Evolutionary conservation across 30 jellyfish, hydroid and myxozoan species (phyloP).

Genomic region (Aurelia coerulea): DNA sequence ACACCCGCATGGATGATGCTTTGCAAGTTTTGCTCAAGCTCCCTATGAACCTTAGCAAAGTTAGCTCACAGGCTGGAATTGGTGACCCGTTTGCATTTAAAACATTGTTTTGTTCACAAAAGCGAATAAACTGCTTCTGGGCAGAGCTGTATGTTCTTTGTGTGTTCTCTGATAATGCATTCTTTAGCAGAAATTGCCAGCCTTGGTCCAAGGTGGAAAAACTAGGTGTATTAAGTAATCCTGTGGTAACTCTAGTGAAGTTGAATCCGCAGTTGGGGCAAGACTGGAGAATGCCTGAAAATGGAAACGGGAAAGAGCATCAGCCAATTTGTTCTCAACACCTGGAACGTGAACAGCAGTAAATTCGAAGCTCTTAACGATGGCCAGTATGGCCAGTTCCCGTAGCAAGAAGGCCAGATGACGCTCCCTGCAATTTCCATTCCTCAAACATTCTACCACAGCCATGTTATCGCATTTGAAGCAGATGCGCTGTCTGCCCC

Average conservation of each 20-base stretch:
- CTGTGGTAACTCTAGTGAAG: no score
- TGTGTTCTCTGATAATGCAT: neutral
- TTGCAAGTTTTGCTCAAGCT: neutral
- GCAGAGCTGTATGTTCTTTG: constrained; percentile 14
- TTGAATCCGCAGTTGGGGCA: no score
- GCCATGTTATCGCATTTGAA: constrained; percentile 6
- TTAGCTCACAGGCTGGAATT: constrained; percentile 6
- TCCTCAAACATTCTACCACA: neutral
- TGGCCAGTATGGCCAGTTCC: no score
- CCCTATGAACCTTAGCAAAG: constrained; percentile 18
- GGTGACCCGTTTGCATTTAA: neutral
- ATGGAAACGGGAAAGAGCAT: no score
- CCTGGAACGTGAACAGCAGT: no score
- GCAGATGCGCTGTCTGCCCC: neutral
- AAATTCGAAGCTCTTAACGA: no score
- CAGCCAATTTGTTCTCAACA: no score
- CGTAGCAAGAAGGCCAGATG: constrained; percentile 45
- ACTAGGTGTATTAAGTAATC: no score
- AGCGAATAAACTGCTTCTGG: constrained; percentile 14
- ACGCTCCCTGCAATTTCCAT: constrained; percentile 14
- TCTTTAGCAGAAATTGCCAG: no score
- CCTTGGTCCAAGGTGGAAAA: no score
- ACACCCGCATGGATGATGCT: constrained; percentile 32
- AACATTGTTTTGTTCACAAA: neutral
- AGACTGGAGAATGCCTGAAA: no score